Evolutionary conservation across 2,888 invertebrate genomes (phyloP).

Genomic region (Stenchaetothrips biformis): DNA sequence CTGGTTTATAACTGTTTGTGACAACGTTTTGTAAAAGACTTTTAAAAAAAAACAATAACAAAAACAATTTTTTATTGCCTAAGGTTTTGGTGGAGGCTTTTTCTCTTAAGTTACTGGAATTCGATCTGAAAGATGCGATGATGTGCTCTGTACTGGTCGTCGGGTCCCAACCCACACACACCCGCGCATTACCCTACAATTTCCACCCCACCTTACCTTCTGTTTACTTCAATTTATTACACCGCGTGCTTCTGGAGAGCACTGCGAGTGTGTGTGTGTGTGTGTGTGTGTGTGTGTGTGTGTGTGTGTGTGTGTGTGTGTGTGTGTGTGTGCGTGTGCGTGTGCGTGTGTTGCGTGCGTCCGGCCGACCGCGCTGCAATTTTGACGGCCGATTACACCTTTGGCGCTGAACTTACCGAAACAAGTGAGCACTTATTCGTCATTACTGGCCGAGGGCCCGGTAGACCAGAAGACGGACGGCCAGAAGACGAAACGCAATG

Average conservation of each 20-base stretch:
- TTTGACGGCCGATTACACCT: constrained; percentile 18
- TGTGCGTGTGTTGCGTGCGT: too few relatives aligned
- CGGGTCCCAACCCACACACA: too few relatives aligned
- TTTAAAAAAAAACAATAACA: too few relatives aligned
- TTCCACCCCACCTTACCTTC: background rate
- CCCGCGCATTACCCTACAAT: background rate
- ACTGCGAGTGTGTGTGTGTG: background rate
- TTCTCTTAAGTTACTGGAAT: too few relatives aligned
- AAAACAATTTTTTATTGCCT: too few relatives aligned
- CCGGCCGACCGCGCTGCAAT: background rate
- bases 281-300: background rate
- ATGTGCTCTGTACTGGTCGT: too few relatives aligned
- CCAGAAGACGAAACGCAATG: background rate
- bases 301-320: too few relatives aligned
- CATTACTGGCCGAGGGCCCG: background rate
- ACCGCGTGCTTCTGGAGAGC: background rate
- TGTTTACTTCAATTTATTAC: background rate
- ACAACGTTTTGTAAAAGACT: too few relatives aligned
- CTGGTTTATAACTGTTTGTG: too few relatives aligned
- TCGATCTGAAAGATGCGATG: too few relatives aligned
- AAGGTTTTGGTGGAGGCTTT: too few relatives aligned
- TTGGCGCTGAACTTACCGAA: constrained; percentile 10
- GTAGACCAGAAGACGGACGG: background rate
- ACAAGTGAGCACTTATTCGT: constrained; percentile 9
- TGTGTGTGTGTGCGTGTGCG: too few relatives aligned